Conservation (phyloP, 2,888 invertebrate species). For the Ypsolopha sequella region DNA sequence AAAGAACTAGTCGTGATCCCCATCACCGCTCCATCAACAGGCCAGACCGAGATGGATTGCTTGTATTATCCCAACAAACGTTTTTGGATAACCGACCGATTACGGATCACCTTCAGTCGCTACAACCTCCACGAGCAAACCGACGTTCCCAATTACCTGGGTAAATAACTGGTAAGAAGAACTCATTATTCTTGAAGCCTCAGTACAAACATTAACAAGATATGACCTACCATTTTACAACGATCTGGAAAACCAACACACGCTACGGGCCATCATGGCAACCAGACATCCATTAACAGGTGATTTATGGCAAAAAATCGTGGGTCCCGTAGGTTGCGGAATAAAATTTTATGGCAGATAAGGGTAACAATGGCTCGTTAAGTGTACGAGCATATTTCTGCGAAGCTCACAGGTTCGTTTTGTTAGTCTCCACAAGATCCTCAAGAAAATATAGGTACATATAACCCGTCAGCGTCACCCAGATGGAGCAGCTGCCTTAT, state of each 20-base stretch:
- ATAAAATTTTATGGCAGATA: constrained; percentile 29
- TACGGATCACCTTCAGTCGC: constrained; percentile 53
- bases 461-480: background rate
- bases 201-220: background rate
- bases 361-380: constrained; percentile 31
- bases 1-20: constrained; percentile 47
- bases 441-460: background rate
- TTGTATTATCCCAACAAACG: constrained; percentile 56
- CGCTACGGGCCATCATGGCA: background rate
- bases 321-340: constrained; percentile 12
- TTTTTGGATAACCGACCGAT: constrained; percentile 29
- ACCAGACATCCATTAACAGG: constrained; percentile 5
- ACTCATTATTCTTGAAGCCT: constrained; percentile 19
- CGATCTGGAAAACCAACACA: constrained; percentile 1
- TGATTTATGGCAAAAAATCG: constrained; percentile 19
- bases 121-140: constrained; percentile 32
- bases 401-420: constrained; percentile 10
- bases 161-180: constrained; percentile 34
- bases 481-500: background rate
- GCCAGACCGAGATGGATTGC: constrained; percentile 54
- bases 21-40: constrained; percentile 62
- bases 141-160: constrained; percentile 32
- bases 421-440: background rate
- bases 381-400: constrained; percentile 11
- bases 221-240: background rate